Conservation (phyloP, 2,888 invertebrate genomes). For the Mylabris sibirica region DNA sequence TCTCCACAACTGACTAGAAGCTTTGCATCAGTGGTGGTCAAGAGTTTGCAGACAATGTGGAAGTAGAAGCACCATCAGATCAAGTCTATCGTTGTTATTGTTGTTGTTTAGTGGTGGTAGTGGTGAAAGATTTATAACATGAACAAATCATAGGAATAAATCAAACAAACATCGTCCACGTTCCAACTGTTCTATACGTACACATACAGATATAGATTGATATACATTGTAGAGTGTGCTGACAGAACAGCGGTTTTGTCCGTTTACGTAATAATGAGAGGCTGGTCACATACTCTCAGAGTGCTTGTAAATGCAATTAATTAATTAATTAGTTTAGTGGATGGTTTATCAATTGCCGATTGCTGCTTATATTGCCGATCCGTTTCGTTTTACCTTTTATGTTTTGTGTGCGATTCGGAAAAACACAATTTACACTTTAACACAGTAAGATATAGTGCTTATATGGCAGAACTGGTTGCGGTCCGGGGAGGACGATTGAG, state of each 20-base stretch:
- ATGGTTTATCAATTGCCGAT: conserved; percentile 59
- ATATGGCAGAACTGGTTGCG: conserved; percentile 52
- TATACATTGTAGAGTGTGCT: conserved; percentile 33
- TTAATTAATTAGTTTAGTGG: conserved; percentile 59
- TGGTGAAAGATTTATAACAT: conserved; percentile 47
- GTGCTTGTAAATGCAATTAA: conserved; percentile 55
- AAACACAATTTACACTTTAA: conserved; percentile 60
- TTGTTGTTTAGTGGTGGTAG: no score
- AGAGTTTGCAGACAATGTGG: not conserved
- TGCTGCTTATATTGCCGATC: conserved; percentile 50
- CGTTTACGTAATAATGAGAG: conserved; percentile 50
- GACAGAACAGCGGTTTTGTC: conserved; percentile 34
- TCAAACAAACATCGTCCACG: conserved; percentile 38
- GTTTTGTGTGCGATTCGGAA: conserved; percentile 46
- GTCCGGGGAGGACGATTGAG: conserved; percentile 45
- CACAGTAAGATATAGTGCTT: conserved; percentile 52
- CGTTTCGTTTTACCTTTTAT: conserved; percentile 52
- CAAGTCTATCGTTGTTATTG: conserved; percentile 28
- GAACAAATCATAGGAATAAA: conserved; percentile 43
- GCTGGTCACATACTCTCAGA: conserved; percentile 47
- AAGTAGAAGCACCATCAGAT: conserved; percentile 36
- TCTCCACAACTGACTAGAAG: conserved; percentile 35
- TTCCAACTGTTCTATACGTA: conserved; percentile 15
- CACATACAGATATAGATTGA: not conserved
- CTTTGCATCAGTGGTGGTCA: conserved; percentile 23